Base-by-base conservation (phyloP, 2,113 vertebrate genomes). In the Theristicus caerulescens region DNA sequence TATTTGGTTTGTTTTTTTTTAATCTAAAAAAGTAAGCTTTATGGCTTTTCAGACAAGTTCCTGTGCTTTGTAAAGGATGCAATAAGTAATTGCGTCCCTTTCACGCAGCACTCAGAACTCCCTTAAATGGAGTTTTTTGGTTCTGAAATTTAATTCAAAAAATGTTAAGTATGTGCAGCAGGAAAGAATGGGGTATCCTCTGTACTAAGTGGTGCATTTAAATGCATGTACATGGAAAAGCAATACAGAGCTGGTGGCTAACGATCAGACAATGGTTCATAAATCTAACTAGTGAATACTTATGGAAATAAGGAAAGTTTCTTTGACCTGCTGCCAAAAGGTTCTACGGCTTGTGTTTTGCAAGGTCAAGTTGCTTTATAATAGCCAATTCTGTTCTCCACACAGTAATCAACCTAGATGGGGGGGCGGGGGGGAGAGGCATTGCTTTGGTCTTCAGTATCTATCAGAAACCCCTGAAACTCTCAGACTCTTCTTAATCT, bases 221-320 rank as follows among this genome's bases (percentile, higher is more conserved):
- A 95, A 94, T 96, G 87, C 79, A 81, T 26, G 51, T 87, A 61
- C 90, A 72, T 95, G 93, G 64, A 93, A 93, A 96, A 54, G 95
- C 85, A 84, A 82, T 97, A 96, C 91, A 94, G 66, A 97, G 96
- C 98, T 98, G 96, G 98, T 98, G 83, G 97, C 96, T 98, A 91
- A 93, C 71, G 95, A 98, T 88, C 81, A 84, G 89, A 94, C 95
- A 80, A 46, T 90, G 70, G 52, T 61, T 91, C 58, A 90, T 96
- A 96, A 97, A 94, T 97, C 64, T 94, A 71, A 47, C 59, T 95
- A 89, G 96, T 91, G 96, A 93, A 93, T 90, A 59, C 55, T 90
- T 97, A 93, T 79, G 93, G 96, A 98, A 98, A 98, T 97, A 96
- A 96, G 79, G 69, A 78, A 97, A 96, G 96, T 85, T 94, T 92